These are phyloP conservation scores for Octodon degus DNA, from an alignment of 2,113 vertebrate genomes.

Conservation along the genomic window DNA sequence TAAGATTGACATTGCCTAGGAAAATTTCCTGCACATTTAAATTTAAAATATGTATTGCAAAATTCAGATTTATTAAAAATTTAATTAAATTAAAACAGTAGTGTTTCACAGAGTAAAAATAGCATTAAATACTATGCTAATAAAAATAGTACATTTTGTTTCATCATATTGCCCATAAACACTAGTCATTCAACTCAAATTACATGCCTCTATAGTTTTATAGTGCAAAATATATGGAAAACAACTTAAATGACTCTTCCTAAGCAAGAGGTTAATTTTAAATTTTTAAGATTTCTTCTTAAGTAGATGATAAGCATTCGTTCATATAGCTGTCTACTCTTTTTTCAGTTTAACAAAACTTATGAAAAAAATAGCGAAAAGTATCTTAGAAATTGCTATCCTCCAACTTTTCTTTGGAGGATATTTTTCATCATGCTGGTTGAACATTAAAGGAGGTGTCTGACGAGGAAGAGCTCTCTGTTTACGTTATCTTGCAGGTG, in stretches of 20 bases:
- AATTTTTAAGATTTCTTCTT: neutral
- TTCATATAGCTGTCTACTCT: neutral
- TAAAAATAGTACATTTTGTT: neutral
- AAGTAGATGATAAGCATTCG: neutral
- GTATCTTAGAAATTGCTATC: neutral
- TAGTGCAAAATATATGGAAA: neutral
- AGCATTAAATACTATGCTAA: neutral
- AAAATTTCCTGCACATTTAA: neutral
- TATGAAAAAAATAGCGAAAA: neutral
- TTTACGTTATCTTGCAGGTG: slow-evolving; percentile 66
- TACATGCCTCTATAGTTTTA: no score
- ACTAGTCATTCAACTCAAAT: neutral
- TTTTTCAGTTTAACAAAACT: slow-evolving; percentile 29
- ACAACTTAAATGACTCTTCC: neutral
- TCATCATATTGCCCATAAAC: neutral
- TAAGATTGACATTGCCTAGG: neutral
- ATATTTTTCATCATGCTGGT: slow-evolving; percentile 64
- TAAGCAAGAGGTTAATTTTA: neutral
- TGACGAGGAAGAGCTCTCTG: slow-evolving; percentile 52
- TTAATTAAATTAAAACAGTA: neutral
- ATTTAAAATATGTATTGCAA: neutral
- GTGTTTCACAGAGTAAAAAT: neutral
- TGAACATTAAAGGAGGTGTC: slow-evolving; percentile 62
- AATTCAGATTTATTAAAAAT: neutral
- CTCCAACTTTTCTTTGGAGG: neutral